Base-by-base conservation (phyloP, 2,888 invertebrate species). In the Diarsia brunnea region DNA sequence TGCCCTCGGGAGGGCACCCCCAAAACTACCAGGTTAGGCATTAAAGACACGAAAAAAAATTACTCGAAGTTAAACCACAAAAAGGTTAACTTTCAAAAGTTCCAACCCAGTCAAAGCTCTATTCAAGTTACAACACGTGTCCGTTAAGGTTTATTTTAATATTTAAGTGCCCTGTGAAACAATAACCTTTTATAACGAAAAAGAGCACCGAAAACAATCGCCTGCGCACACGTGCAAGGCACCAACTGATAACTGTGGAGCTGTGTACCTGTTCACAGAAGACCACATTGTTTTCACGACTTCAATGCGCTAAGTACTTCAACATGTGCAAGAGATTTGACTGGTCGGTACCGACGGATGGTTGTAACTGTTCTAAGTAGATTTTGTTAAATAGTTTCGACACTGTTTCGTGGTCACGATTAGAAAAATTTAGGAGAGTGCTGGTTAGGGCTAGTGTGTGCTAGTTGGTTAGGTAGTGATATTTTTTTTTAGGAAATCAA, bases 171-270 rank as follows among this genome's bases (percentile, higher is more conserved):
- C 31, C 66, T 43, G 63, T 74, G 31, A 70, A 84, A 85, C 75
- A 87, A 79, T 75, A 77, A 72, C 70, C 66, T 70, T 67, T 76
- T 78, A 67, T 75, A 74, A 78, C 73, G 73, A 78, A 85, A 78
- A 70, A 65, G 70, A 80, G 68, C n/a, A 60, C 70, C 67, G 67
- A 74, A 88, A 89, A 91, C 92, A 93, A 94, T 93, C 74, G 67
- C 49, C 21, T 72, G 87, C 81, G 92, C 93, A 94, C 95, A 95
- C 94, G 95, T 95, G 95, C 94, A 95, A 90, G 89, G 86, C 92
- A 91, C 93, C 93, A 94, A 94, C 86, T 90, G 86, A 91, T 91
- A 89, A 89, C 84, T 82, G 78, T 79, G 76, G 86, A 67, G 82
- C 78, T 89, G 88, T 88, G 87, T 93, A 92, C 91, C 92, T 92